Percentiles rank a stretch among this genome's conserved stretches.
Evolutionary conservation across 1,140 invertebrate genomes (phyloP).

Genomic region (Dufourea novaeangliae): DNA sequence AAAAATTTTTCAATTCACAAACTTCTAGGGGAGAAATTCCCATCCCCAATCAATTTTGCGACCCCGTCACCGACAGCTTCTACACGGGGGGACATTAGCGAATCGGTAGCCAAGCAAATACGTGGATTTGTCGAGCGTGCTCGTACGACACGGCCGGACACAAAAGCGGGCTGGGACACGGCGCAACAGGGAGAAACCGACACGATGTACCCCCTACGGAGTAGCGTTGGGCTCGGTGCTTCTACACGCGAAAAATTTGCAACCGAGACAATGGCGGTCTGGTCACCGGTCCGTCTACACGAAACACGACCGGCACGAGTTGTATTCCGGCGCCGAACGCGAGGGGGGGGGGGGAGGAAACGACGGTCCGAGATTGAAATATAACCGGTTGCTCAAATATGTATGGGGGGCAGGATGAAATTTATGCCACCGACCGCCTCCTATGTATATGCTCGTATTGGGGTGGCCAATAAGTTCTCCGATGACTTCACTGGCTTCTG

Average conservation of each 20-base stretch:
- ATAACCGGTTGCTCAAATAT: slow-evolving; percentile 74
- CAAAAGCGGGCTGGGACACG: slow-evolving; percentile 28
- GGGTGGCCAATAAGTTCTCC: slow-evolving; percentile 17
- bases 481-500: background rate
- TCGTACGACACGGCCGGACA: slow-evolving; percentile 58
- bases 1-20: too few species aligned
- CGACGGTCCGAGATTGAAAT: slow-evolving; percentile 75
- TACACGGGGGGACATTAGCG: slow-evolving; percentile 52
- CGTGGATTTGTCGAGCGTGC: slow-evolving; percentile 65
- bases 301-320: slow-evolving; percentile 77
- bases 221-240: slow-evolving; percentile 59
- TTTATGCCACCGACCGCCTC: slow-evolving; percentile 47
- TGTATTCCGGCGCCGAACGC: slow-evolving; percentile 78
- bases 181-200: slow-evolving; percentile 27
- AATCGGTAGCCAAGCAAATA: slow-evolving; percentile 63
- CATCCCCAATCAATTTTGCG: background rate
- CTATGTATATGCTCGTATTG: background rate
- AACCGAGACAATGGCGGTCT: slow-evolving; percentile 78
- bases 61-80: background rate
- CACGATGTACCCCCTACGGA: slow-evolving; percentile 69
- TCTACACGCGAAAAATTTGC: slow-evolving; percentile 79
- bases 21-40: too few species aligned
- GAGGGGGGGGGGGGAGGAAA: slow-evolving; percentile 47
- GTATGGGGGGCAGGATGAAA: slow-evolving; percentile 58
- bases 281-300: slow-evolving; percentile 59